These are phyloP conservation scores for Brenthis daphne DNA, from an alignment of 2,888 invertebrate species.

Conservation along the genomic window DNA sequence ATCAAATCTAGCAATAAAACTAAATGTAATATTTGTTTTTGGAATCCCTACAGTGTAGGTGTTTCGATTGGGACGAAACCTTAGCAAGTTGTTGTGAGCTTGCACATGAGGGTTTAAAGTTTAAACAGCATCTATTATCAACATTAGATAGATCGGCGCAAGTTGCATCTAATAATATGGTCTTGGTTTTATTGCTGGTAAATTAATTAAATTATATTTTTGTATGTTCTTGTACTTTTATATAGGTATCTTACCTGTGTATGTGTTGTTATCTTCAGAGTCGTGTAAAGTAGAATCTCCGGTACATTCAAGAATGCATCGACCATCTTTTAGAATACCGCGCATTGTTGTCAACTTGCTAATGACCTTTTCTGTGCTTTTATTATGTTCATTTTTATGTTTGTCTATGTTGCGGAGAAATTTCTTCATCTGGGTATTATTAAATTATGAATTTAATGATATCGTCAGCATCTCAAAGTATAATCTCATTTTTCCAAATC, in stretches of 20 bases:
- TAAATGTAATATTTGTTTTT: too few relatives aligned
- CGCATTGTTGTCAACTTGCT: constrained; percentile 72
- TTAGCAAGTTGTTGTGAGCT: too few relatives aligned
- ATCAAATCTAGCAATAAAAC: neutral
- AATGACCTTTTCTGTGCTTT: constrained; percentile 61
- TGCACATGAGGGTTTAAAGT: too few relatives aligned
- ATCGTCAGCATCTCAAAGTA: too few relatives aligned
- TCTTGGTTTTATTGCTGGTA: too few relatives aligned
- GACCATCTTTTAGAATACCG: constrained; percentile 72
- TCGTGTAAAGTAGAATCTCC: constrained; percentile 67
- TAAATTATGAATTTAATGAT: neutral
- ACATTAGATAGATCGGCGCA: too few relatives aligned
- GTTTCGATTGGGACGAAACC: too few relatives aligned
- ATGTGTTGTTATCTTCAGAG: constrained; percentile 53
- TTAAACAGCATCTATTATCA: too few relatives aligned
- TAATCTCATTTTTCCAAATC: too few relatives aligned
- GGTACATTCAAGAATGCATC: constrained; percentile 73
- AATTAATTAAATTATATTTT: too few relatives aligned
- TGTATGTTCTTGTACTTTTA: neutral
- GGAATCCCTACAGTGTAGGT: too few relatives aligned
- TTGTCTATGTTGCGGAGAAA: constrained; percentile 75
- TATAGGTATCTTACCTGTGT: constrained; percentile 47
- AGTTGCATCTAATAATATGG: too few relatives aligned
- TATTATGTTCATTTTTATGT: constrained; percentile 69
- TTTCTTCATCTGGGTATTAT: constrained; percentile 66